Percentiles rank a stretch among this genome's conserved stretches.
Evolutionary conservation across 2,797 vertebrate species (phyloP).

Genomic region (Mus caroli): DNA sequence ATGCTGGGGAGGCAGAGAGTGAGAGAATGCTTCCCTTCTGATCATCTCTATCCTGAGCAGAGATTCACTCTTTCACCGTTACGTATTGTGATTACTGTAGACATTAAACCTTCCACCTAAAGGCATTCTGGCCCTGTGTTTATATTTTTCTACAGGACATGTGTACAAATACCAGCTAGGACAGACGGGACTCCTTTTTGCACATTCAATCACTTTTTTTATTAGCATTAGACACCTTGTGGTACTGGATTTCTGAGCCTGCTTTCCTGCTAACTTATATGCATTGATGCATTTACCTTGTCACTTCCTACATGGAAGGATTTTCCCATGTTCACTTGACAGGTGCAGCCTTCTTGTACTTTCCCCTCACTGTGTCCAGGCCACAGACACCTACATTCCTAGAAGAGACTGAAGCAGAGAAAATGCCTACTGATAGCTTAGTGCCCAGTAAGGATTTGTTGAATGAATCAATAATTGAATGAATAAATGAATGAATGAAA

Average conservation of each 20-base stretch:
- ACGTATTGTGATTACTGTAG: background rate
- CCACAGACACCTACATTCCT: background rate
- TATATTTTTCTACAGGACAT: background rate
- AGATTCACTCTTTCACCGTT: background rate
- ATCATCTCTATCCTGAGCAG: background rate
- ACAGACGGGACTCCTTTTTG: constrained; percentile 1
- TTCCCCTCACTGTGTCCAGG: background rate
- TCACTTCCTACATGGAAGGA: background rate
- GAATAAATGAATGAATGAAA: background rate
- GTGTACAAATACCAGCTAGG: background rate
- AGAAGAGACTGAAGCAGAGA: background rate
- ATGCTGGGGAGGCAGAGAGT: rapidly evolving
- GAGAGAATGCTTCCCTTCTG: background rate
- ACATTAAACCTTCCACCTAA: constrained; percentile 7
- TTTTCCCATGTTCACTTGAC: too few relatives aligned
- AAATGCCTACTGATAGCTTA: background rate
- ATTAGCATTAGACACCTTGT: background rate
- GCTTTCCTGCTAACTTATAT: background rate
- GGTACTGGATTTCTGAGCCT: background rate
- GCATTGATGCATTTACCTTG: background rate
- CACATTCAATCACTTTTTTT: constrained; percentile 7
- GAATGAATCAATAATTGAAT: background rate
- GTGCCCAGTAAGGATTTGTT: background rate
- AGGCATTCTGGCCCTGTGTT: background rate
- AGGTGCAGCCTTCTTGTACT: too few relatives aligned